Conservation (phyloP, 2,888 invertebrate species). For the Leptinotarsa haldemani region DNA sequence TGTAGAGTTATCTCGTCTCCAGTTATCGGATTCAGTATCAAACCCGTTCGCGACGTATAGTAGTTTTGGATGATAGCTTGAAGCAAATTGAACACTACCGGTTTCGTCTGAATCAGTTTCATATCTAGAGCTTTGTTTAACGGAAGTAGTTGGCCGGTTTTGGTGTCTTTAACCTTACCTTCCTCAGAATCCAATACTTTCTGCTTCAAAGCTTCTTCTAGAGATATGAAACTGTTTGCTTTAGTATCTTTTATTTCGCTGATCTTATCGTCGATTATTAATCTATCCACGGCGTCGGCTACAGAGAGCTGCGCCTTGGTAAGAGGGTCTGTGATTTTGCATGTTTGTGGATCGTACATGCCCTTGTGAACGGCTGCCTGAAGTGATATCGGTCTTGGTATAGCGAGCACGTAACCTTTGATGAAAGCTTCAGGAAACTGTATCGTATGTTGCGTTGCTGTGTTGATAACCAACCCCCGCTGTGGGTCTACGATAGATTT, state of each 20-base stretch:
- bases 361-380: constrained; percentile 80
- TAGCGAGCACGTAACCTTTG: constrained; percentile 76
- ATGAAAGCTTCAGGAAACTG: constrained; percentile 78
- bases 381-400: constrained; percentile 79
- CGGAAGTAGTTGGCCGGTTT: constrained; percentile 76
- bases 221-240: constrained; percentile 76
- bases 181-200: constrained; percentile 77
- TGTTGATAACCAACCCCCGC: constrained; percentile 77
- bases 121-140: constrained; percentile 78
- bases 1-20: constrained; percentile 80
- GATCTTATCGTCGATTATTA: constrained; percentile 84
- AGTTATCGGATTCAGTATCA: constrained; percentile 81
- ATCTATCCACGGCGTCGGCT: constrained; percentile 81
- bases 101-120: constrained; percentile 77
- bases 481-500: constrained; percentile 81
- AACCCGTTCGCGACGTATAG: constrained; percentile 79
- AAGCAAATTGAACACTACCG: constrained; percentile 77
- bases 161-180: constrained; percentile 80
- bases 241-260: constrained; percentile 84
- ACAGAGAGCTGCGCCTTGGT: constrained; percentile 79
- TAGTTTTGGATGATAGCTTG: constrained; percentile 83
- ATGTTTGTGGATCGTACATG: constrained; percentile 76
- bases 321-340: constrained; percentile 78
- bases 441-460: constrained; percentile 76
- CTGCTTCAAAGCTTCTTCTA: constrained; percentile 79